Base-by-base conservation (phyloP, 2,888 invertebrate species). In the Cheilosia scutellata region DNA sequence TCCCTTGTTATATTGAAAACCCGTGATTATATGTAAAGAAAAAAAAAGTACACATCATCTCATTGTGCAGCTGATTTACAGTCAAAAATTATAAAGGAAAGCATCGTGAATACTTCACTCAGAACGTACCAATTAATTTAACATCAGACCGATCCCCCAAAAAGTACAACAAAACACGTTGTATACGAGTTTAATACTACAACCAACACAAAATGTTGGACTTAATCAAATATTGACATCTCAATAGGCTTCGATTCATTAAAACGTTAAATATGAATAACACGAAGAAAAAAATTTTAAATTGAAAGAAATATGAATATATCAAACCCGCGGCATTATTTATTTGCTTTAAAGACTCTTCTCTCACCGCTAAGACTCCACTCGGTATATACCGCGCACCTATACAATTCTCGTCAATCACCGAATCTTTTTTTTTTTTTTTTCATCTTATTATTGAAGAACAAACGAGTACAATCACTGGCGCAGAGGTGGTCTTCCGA, bases 211-310 rank as follows among this genome's bases (percentile, higher is more conserved):
- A 63, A 76, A 86, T 80, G 60, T 76, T 65, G 60, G 82, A 76
- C 76, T 82, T 86, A 86, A 82, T 86, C 86, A 86, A 86, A 86
- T 86, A 86, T 86, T 86, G 86, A 86, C 86, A 82, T 86, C 86
- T 86, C 77, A 82, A 86, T 86, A 86, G 86, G 68, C 82, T 82
- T 62, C 44, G 86, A 82, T 82, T 86, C 86, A 84, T 84, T 84
- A 75, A 60, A 42, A 58, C 47, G 63, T 68, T 70, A 53, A 75
- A 84, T 33, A 66, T 44, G 51, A 65, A 13, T 27, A 40, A n/a
- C 37, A 55, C 33, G 29, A 47, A 13, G 25, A 31, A 31, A 7
- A 37, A 4, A 37, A 20, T 20, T 27, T 20, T 42, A 51, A 83
- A 83, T 80, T 80, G 65, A 82, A 77, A 82, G 70, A 82, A 76